Evolutionary conservation across 1,140 invertebrate species (phyloP).

Genomic region (Drosophila navojoa): DNA sequence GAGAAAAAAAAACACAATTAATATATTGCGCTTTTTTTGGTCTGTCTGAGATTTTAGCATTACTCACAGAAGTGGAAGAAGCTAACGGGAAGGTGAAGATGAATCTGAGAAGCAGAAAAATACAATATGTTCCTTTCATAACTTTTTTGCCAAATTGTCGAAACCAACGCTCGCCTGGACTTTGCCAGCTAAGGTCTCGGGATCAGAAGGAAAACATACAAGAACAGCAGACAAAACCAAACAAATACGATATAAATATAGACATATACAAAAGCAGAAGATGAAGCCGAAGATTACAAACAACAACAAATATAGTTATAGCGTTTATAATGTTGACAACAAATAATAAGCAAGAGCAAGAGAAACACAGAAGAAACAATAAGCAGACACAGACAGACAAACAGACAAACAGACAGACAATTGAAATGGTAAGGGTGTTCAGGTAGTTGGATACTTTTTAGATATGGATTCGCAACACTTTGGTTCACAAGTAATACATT

Average conservation of each 20-base stretch:
- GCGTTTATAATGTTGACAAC: conserved; percentile 53
- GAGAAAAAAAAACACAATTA: conserved; percentile 26
- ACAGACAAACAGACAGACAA: background rate
- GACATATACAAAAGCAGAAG: conserved; percentile 31
- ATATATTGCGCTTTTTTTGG: conserved; percentile 62
- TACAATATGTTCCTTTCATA: conserved; percentile 78
- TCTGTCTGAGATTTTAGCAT: conserved; percentile 75
- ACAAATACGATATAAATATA: conserved; percentile 55
- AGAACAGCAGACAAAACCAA: conserved; percentile 32
- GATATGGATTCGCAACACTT: conserved; percentile 14
- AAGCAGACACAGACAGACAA: conserved; percentile 29
- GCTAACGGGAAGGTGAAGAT: conserved; percentile 18
- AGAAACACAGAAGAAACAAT: conserved; percentile 4
- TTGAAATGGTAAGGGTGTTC: background rate
- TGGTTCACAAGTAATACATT: conserved; percentile 27
- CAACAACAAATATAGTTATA: conserved; percentile 49
- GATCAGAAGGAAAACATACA: conserved; percentile 59
- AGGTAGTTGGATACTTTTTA: too few species aligned
- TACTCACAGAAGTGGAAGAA: conserved; percentile 38
- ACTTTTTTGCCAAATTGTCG: conserved; percentile 83
- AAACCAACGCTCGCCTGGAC: conserved; percentile 80
- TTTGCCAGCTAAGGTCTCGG: conserved; percentile 65
- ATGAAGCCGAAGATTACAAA: conserved; percentile 21
- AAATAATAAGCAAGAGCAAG: conserved; percentile 5
- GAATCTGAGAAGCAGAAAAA: conserved; percentile 55